A percentile compares a stretch with the other conserved stretches of the same genome.
Conservation (phyloP, 2,113 vertebrate species). For the Limnothrissa miodon region DNA sequence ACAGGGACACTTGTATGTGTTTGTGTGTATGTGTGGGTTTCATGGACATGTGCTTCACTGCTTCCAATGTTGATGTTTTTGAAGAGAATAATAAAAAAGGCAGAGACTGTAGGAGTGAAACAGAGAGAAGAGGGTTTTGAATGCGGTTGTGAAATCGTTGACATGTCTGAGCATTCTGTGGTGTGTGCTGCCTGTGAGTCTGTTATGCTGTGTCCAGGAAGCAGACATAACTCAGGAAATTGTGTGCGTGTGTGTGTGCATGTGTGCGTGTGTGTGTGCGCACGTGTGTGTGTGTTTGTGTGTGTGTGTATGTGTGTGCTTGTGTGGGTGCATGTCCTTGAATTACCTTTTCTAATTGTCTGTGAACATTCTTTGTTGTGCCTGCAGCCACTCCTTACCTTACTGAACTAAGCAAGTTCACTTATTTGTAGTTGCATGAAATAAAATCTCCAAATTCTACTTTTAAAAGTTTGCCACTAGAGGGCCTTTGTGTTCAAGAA, state of each 20-base stretch:
- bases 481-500: neutral
- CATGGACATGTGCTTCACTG: neutral
- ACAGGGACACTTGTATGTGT: slow-evolving; percentile 10
- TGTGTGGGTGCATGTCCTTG: neutral
- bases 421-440: neutral
- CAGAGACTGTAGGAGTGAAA: slow-evolving; percentile 23
- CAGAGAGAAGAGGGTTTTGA: slow-evolving; percentile 6
- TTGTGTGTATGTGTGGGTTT: neutral
- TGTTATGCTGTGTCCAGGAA: neutral
- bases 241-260: neutral
- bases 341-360: neutral
- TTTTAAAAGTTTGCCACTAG: neutral
- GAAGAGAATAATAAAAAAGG: slow-evolving; percentile 15
- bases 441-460: neutral
- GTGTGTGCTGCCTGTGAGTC: neutral
- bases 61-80: neutral
- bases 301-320: neutral
- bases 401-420: neutral
- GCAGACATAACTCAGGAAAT: slow-evolving; percentile 13
- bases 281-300: neutral
- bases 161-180: slow-evolving; percentile 13
- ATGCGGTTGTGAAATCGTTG: slow-evolving; percentile 5
- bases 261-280: neutral
- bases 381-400: neutral
- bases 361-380: neutral